These are phyloP conservation scores for Belonocnema kinseyi DNA, from an alignment of 1,140 invertebrate genomes.

Conservation along the genomic window DNA sequence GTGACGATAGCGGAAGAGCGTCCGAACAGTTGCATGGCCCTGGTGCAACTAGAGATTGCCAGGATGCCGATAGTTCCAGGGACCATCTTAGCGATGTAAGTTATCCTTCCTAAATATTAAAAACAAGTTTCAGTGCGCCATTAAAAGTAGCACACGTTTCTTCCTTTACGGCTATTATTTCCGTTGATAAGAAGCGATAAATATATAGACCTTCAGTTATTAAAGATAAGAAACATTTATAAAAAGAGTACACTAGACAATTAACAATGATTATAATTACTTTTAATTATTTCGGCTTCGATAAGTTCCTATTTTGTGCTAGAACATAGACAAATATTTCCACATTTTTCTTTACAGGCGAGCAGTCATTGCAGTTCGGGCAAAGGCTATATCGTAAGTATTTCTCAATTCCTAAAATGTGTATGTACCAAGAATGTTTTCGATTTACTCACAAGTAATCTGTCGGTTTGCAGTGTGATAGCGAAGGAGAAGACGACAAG, in stretches of 20 bases:
- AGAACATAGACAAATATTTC: slow-evolving; percentile 27
- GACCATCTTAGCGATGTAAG: slow-evolving; percentile 88
- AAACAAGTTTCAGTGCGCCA: neutral
- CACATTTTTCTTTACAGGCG: slow-evolving; percentile 79
- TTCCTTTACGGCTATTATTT: neutral
- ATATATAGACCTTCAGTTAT: neutral
- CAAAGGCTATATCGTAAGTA: slow-evolving; percentile 93
- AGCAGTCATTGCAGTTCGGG: slow-evolving; percentile 91
- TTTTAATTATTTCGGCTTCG: slow-evolving; percentile 6
- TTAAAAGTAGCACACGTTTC: neutral
- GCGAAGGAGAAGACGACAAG: slow-evolving; percentile 91
- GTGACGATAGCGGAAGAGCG: slow-evolving; percentile 86
- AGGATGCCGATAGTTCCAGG: slow-evolving; percentile 85
- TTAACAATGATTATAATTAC: slow-evolving; percentile 6
- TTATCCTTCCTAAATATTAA: slow-evolving; percentile 51
- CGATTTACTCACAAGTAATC: slow-evolving; percentile 22
- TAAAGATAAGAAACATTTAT: slow-evolving; percentile 25
- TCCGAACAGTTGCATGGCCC: slow-evolving; percentile 85
- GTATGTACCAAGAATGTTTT: neutral
- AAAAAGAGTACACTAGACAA: slow-evolving; percentile 3
- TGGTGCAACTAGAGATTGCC: slow-evolving; percentile 80
- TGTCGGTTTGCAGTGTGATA: slow-evolving; percentile 83
- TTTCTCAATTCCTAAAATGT: slow-evolving; percentile 55
- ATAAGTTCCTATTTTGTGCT: neutral
- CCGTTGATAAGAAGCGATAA: neutral